These are phyloP conservation scores for Dioctria linearis DNA, from an alignment of 2,888 invertebrate species.

Conservation along the genomic window DNA sequence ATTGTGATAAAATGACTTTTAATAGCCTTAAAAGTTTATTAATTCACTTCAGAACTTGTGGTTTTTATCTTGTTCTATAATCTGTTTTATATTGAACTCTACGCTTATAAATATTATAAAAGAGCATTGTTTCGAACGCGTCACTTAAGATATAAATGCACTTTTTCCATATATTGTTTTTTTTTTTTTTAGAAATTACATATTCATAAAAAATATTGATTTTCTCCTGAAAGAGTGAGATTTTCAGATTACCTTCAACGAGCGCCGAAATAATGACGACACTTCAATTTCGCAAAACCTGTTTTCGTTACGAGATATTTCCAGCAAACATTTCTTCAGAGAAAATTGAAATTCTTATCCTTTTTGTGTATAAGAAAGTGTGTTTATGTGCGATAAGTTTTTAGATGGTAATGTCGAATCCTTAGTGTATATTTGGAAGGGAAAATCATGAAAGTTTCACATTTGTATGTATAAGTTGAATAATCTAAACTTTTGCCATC, in stretches of 20 bases:
- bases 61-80: neutral
- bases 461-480: no score
- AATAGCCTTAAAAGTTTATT: slow-evolving; percentile 20
- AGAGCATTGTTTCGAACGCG: no score
- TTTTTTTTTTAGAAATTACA: no score
- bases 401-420: no score
- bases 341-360: slow-evolving; percentile 13
- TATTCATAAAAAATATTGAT: no score
- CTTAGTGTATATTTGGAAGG: no score
- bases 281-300: neutral
- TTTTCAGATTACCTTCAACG: neutral
- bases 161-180: neutral
- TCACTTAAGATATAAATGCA: neutral
- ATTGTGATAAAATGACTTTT: slow-evolving; percentile 17
- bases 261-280: neutral
- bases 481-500: no score
- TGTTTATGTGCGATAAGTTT: slow-evolving; percentile 4
- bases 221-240: neutral
- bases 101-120: no score
- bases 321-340: neutral
- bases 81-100: no score
- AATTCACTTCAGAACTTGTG: slow-evolving; percentile 8
- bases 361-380: neutral
- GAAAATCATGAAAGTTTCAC: no score
- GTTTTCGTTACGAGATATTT: neutral